phyloP scores from a whole-genome alignment of 2,888 invertebrate species.

The Pollenia angustigena region DNA sequence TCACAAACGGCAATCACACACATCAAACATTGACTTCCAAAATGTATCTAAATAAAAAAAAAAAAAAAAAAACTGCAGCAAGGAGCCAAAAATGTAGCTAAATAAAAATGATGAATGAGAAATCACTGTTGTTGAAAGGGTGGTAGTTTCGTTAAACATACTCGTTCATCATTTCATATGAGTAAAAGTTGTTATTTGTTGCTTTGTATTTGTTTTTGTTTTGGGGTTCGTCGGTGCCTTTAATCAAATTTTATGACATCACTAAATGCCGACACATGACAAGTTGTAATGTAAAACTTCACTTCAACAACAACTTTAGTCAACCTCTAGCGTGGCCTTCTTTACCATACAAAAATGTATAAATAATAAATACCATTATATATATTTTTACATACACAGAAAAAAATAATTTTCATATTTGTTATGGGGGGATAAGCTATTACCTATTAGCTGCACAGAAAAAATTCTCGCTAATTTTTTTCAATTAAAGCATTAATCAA shows the following conservation, averaged over 20 bases:
- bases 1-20: constrained; percentile 23
- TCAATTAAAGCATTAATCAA: too few species aligned
- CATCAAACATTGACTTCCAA: constrained; percentile 18
- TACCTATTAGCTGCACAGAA: too few species aligned
- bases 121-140: constrained; percentile 41
- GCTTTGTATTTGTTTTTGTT: constrained; percentile 24
- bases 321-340: constrained; percentile 70
- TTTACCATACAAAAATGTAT: constrained; percentile 74
- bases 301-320: background rate
- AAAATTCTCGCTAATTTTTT: too few species aligned
- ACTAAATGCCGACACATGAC: constrained; percentile 79
- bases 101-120: constrained; percentile 35
- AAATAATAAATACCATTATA: constrained; percentile 71
- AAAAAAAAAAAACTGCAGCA: constrained; percentile 6
- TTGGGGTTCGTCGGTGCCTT: constrained; percentile 77
- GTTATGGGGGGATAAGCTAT: too few species aligned
- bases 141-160: constrained; percentile 51
- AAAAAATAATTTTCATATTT: constrained; percentile 3
- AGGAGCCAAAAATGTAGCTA: constrained; percentile 28
- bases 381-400: background rate
- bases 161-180: constrained; percentile 43
- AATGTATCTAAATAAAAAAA: background rate
- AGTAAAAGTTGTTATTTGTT: constrained; percentile 20
- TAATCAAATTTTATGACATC: constrained; percentile 83
- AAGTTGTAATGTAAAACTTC: constrained; percentile 60